These are phyloP conservation scores for Syngnathus floridae DNA, from an alignment of 2,113 vertebrate species.

Conservation along the genomic window DNA sequence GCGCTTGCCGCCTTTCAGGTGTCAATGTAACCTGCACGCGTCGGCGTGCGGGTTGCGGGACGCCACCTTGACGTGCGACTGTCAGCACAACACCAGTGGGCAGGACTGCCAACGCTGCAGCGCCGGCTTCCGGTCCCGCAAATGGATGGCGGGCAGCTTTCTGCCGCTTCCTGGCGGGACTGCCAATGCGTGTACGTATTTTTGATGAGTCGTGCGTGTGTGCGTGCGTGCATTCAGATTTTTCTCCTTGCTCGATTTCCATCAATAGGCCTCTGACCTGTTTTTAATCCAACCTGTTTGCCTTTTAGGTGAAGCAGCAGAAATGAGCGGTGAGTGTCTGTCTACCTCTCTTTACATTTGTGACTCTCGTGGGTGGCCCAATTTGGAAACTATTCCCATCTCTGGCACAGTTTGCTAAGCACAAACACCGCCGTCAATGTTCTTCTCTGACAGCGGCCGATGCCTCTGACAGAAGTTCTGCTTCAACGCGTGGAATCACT, in stretches of 20 bases:
- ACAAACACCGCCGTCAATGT: constrained; percentile 29
- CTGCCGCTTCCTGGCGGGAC: constrained; percentile 83
- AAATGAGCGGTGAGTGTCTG: constrained; percentile 43
- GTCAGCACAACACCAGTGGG: constrained; percentile 89
- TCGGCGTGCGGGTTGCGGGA: constrained; percentile 76
- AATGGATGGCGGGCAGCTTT: constrained; percentile 88
- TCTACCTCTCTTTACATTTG: background rate
- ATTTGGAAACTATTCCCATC: too few species aligned
- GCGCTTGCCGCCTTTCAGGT: constrained; percentile 64
- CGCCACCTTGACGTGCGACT: constrained; percentile 84
- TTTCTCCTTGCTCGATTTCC: too few species aligned
- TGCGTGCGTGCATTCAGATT: too few species aligned
- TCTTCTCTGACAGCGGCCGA: constrained; percentile 60
- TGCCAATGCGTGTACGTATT: constrained; percentile 82
- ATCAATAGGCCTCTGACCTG: background rate
- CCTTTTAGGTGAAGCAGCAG: constrained; percentile 47
- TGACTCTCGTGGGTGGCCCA: too few species aligned
- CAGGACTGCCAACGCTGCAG: constrained; percentile 87
- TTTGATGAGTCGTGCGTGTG: too few species aligned
- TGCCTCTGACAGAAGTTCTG: constrained; percentile 43
- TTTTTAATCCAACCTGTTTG: background rate
- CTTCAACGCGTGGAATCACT: constrained; percentile 49
- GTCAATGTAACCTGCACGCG: constrained; percentile 91
- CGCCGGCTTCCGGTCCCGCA: constrained; percentile 76
- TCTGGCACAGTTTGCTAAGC: too few species aligned